Evolutionary conservation across 2,113 vertebrate species (phyloP), one percentile per base, ranked within the genome.

Genomic region (Gymnocephalus cernua): DNA sequence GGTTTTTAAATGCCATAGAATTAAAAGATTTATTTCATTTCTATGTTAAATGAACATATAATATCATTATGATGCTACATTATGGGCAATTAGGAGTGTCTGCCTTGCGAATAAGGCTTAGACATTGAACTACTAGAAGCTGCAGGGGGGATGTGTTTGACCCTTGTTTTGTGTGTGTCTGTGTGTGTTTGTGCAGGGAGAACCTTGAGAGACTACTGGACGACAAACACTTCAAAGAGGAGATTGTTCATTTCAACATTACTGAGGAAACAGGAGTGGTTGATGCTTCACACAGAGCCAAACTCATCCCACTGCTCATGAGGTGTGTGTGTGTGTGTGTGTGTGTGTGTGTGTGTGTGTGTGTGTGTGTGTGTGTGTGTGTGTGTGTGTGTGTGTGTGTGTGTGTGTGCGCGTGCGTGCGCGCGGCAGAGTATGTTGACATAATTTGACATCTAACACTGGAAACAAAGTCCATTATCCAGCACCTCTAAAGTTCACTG

Each of bases 191-290:
- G 84, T 73, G 38, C 86, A 99, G 98, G 89, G 97, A 97, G 87
- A 98, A 97, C 76, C 95, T 99, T n/a, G 93, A 97, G 91, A 95
- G 95, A 57, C 92, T 99, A 0, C 93, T 99, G 84, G 96, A 99
- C 0, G 98, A 99, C 91, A 98, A 95, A 91, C 95, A 91, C 87
- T 99, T 99, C 93, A 99, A 99, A 91, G 97, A 99, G 80, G 98
- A 99, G 93, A 97, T 99, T 19, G 94, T 97, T 23, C 97, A 96
- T 93, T 99, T 99, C 87, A 97, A 95, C 90, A 97, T 99, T 86
- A 96, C 97, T 16, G 98, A 98, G 88, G 97, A 99, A 72, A 96
- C 94, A 0, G 27, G 94, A 1, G 92, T 97, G 27, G 95, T 99
- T 4, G 95, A 97, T 84, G 72, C 86, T n/a, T 92, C 94, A 1